These are phyloP conservation scores for Araneus ventricosus DNA, from an alignment of 1,140 invertebrate species.

Conservation along the genomic window DNA sequence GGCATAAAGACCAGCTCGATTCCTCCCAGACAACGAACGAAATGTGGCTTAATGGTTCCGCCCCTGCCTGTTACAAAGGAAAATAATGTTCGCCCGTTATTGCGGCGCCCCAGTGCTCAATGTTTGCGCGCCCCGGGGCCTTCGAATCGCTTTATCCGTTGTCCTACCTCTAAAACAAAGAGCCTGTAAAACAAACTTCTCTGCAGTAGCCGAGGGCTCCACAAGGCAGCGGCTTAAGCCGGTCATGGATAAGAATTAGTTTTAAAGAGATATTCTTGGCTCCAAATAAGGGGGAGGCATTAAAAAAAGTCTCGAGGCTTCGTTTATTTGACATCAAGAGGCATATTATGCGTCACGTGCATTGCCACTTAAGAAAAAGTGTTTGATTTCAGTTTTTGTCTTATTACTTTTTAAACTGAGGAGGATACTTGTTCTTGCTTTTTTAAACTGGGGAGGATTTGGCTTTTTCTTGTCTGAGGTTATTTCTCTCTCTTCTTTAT, in stretches of 20 bases:
- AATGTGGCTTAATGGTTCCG: background rate
- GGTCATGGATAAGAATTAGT: constrained; percentile 57
- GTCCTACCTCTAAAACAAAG: constrained; percentile 59
- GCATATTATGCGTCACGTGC: constrained; percentile 17
- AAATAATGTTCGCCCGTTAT: constrained; percentile 56
- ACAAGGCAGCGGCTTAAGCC: background rate
- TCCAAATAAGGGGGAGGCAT: background rate
- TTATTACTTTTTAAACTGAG: background rate
- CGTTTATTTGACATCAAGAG: constrained; percentile 65
- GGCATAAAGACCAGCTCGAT: background rate
- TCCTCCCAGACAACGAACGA: background rate
- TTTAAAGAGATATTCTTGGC: constrained; percentile 64
- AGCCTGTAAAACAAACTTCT: constrained; percentile 68
- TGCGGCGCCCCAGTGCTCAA: constrained; percentile 15
- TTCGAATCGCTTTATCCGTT: constrained; percentile 18
- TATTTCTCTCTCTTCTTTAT: background rate
- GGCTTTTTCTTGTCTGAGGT: background rate
- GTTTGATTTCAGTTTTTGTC: constrained; percentile 43
- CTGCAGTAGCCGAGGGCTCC: constrained; percentile 3
- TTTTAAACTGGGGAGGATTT: background rate
- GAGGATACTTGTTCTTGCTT: background rate
- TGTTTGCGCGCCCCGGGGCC: constrained; percentile 56
- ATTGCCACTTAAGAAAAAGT: constrained; percentile 39
- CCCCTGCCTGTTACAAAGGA: constrained; percentile 55
- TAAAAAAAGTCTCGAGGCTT: constrained; percentile 17